Conservation (phyloP, 2,888 invertebrate genomes). For the Ceraclea dissimilis region DNA sequence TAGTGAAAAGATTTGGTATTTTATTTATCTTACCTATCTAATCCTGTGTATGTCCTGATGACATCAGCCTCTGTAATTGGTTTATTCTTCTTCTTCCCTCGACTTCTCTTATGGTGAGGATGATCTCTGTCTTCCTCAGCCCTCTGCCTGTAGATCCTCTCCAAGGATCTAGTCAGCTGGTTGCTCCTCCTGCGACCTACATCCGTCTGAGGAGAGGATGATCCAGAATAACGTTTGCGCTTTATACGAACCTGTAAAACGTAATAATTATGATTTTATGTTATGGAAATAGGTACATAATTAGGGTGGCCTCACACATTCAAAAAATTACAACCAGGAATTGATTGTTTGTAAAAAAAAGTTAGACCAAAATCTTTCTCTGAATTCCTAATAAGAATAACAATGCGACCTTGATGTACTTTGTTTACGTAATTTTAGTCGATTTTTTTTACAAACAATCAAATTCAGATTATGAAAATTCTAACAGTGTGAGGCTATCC, state of each 20-base stretch:
- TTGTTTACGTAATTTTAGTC: too few species aligned
- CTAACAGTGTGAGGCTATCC: too few species aligned
- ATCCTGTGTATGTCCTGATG: constrained; percentile 52
- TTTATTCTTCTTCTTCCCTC: constrained; percentile 29
- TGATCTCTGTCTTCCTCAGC: constrained; percentile 3
- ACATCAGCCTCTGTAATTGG: constrained; percentile 46
- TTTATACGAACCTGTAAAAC: constrained; percentile 32
- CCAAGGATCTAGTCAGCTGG: constrained; percentile 45
- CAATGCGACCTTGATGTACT: too few species aligned
- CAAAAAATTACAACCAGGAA: too few species aligned
- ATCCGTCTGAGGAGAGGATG: constrained; percentile 27
- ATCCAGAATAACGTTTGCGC: constrained; percentile 32
- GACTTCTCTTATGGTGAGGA: constrained; percentile 11
- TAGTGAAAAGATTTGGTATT: too few species aligned
- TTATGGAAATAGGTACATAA: too few species aligned
- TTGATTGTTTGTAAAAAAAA: too few species aligned
- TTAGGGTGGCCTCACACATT: too few species aligned
- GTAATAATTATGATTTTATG: background rate
- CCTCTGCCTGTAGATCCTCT: constrained; percentile 43
- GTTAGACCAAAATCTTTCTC: too few species aligned
- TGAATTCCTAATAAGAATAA: too few species aligned
- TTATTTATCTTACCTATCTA: constrained; percentile 40
- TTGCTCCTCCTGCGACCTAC: constrained; percentile 34
- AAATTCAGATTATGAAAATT: too few species aligned
- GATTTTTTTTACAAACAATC: too few species aligned